Conservation (phyloP, 2,888 invertebrate species). For the Cecidostiba fungosa region DNA sequence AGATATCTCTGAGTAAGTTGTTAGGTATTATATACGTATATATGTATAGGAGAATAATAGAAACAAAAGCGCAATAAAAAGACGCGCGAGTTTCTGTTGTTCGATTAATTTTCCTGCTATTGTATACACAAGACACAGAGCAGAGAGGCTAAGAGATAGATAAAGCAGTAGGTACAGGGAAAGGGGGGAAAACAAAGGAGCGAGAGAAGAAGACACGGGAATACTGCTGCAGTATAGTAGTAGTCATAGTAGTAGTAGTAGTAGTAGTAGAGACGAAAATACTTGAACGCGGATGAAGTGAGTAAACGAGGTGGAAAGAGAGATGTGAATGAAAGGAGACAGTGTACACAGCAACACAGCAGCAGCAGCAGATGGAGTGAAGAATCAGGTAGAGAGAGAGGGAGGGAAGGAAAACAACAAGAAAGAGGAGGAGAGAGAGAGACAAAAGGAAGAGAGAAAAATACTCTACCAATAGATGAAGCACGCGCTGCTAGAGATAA, state of each 20-base stretch:
- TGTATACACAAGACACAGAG: neutral
- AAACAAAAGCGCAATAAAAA: neutral
- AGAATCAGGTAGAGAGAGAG: slow-evolving; percentile 43
- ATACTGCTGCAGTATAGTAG: neutral
- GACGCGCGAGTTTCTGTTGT: slow-evolving; percentile 13
- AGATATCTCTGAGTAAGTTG: neutral
- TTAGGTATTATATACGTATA: neutral
- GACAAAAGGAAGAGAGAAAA: slow-evolving; percentile 12
- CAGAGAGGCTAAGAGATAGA: neutral
- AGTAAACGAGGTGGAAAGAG: slow-evolving; percentile 57
- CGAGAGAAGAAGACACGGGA: slow-evolving; percentile 25
- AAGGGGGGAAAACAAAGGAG: slow-evolving; percentile 21
- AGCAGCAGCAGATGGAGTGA: slow-evolving; percentile 32
- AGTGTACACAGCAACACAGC: slow-evolving; percentile 3
- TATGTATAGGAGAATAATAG: neutral
- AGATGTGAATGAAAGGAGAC: slow-evolving; percentile 41
- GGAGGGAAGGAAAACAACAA: slow-evolving; percentile 29
- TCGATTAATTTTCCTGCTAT: slow-evolving; percentile 14
- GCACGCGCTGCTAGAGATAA: slow-evolving; percentile 47
- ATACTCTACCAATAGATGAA: slow-evolving; percentile 54
- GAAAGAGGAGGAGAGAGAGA: too few relatives aligned
- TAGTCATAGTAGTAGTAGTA: neutral
- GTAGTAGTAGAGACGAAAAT: slow-evolving; percentile 42
- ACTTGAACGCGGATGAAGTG: slow-evolving; percentile 54
- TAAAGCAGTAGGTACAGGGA: neutral